These are phyloP conservation scores for Neodon shergylaensis DNA, from an alignment of 2,113 vertebrate genomes.

Conservation along the genomic window DNA sequence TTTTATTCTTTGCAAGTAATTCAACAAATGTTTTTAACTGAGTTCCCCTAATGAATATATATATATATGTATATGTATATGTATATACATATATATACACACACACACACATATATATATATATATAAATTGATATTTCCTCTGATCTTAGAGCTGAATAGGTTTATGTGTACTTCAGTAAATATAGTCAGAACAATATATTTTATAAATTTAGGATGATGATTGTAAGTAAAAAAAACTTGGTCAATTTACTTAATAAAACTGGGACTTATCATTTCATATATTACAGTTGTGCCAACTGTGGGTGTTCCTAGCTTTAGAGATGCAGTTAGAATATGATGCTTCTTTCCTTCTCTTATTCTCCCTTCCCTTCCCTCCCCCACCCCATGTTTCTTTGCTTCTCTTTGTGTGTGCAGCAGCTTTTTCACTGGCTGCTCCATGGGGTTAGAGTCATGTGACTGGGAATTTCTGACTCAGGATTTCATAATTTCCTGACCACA, in stretches of 20 bases:
- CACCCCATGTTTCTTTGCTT: background rate
- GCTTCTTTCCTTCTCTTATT: background rate
- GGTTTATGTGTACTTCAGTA: background rate
- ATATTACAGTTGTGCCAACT: background rate
- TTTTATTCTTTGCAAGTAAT: conserved; percentile 7
- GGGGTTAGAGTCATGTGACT: background rate
- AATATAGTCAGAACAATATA: background rate
- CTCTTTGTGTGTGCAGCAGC: background rate
- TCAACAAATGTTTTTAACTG: background rate
- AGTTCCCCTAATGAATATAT: background rate
- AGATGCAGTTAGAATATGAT: too few species aligned
- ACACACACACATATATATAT: background rate
- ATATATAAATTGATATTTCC: background rate
- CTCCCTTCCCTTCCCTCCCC: rapidly evolving
- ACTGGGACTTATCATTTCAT: background rate
- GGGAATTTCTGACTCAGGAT: background rate
- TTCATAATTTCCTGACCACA: background rate
- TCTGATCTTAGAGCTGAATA: background rate
- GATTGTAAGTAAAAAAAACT: background rate
- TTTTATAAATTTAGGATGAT: background rate
- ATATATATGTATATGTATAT: background rate
- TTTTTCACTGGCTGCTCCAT: background rate
- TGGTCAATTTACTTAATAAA: background rate
- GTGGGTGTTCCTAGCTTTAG: background rate
- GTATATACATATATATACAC: background rate